Evolutionary conservation across 2,888 invertebrate genomes (phyloP).

Genomic region (Busseola fusca): DNA sequence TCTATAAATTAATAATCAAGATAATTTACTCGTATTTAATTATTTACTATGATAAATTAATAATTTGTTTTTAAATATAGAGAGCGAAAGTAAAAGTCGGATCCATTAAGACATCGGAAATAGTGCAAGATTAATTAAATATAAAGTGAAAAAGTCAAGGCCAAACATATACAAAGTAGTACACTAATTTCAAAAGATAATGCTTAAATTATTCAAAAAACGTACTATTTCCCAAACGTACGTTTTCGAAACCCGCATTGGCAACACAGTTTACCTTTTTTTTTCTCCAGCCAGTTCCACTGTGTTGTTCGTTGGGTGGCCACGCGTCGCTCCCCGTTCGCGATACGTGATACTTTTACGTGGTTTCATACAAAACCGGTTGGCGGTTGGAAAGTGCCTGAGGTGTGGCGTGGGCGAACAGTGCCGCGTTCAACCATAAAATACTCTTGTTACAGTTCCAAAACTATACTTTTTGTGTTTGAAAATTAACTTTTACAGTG

Average conservation of each 20-base stretch:
- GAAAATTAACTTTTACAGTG: constrained; percentile 68
- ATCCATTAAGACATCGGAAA: constrained; percentile 21
- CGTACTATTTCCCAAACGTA: constrained; percentile 48
- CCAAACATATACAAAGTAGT: constrained; percentile 19
- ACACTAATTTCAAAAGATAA: constrained; percentile 30
- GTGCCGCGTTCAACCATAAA: constrained; percentile 82
- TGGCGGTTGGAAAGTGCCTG: constrained; percentile 85
- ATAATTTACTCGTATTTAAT: background rate
- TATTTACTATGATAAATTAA: background rate
- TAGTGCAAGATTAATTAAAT: constrained; percentile 18
- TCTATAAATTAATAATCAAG: background rate
- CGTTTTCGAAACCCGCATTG: constrained; percentile 56
- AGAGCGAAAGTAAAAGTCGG: constrained; percentile 28
- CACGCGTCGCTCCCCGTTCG: constrained; percentile 65
- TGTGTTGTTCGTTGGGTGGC: constrained; percentile 66
- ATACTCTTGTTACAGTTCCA: constrained; percentile 64
- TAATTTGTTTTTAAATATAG: constrained; percentile 6
- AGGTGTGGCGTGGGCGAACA: constrained; percentile 84
- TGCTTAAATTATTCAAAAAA: constrained; percentile 25
- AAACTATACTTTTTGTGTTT: constrained; percentile 73
- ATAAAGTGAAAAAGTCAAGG: constrained; percentile 26
- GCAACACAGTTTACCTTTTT: constrained; percentile 76
- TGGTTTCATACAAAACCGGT: constrained; percentile 82
- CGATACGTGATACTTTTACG: constrained; percentile 81
- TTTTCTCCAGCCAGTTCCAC: constrained; percentile 72